These are phyloP conservation scores for Clusia tigrina DNA, from an alignment of 2,888 invertebrate genomes.

Conservation along the genomic window DNA sequence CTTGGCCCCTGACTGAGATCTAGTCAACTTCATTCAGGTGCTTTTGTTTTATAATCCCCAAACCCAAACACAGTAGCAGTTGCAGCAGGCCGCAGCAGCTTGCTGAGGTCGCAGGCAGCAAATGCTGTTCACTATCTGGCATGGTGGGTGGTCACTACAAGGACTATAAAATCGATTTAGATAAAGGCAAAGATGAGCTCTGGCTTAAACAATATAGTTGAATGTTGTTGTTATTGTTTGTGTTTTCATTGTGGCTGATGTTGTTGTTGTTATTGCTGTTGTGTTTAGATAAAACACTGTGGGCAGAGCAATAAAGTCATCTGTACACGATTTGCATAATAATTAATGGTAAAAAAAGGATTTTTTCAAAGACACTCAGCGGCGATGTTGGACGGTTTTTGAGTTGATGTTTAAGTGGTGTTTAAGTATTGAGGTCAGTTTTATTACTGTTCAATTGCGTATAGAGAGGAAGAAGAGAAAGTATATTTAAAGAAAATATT, in stretches of 20 bases:
- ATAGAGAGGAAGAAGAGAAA: not conserved
- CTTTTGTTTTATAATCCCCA: not conserved
- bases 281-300: not conserved
- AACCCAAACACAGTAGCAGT: not conserved
- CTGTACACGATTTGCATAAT: not conserved
- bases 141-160: no score
- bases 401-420: not conserved
- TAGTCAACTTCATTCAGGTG: no score
- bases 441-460: not conserved
- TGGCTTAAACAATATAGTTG: not conserved
- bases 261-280: not conserved
- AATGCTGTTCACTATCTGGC: not conserved
- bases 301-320: not conserved
- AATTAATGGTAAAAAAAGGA: not conserved
- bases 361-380: no score
- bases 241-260: not conserved
- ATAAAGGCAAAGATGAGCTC: not conserved
- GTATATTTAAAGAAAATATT: no score
- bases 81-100: not conserved
- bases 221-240: not conserved
- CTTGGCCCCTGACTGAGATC: not conserved
- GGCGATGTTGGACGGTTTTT: no score
- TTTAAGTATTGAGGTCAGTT: not conserved
- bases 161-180: not conserved
- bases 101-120: not conserved